Conservation (phyloP, 2,888 invertebrate species). For the Watsonalla binaria region DNA sequence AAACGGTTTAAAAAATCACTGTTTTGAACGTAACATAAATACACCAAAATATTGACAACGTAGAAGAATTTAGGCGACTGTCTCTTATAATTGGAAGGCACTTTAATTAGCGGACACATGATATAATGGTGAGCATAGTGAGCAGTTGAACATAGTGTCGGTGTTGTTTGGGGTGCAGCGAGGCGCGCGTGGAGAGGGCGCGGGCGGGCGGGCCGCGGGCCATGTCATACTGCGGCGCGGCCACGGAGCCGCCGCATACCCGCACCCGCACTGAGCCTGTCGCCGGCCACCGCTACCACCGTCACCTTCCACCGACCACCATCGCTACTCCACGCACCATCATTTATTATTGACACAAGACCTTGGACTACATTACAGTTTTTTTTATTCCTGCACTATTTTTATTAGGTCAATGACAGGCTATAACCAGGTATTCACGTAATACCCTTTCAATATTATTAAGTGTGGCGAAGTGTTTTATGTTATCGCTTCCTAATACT, state of each 20-base stretch:
- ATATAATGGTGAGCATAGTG: constrained; percentile 24
- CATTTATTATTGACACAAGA: constrained; percentile 63
- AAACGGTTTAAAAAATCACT: neutral
- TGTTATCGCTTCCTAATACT: neutral
- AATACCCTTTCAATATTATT: neutral
- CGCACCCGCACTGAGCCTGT: constrained; percentile 34
- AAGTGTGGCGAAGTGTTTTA: neutral
- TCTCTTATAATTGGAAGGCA: constrained; percentile 49
- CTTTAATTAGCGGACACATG: constrained; percentile 35
- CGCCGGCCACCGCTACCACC: constrained; percentile 14
- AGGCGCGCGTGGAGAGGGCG: constrained; percentile 27
- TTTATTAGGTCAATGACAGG: constrained; percentile 52
- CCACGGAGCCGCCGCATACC: constrained; percentile 28
- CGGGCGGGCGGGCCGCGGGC: constrained; percentile 58
- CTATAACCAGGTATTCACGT: constrained; percentile 9
- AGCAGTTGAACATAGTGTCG: constrained; percentile 36
- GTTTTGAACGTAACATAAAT: neutral
- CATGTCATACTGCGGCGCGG: constrained; percentile 70
- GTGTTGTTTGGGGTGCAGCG: constrained; percentile 31
- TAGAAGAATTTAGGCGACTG: constrained; percentile 17
- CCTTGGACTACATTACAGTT: constrained; percentile 67
- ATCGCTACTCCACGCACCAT: constrained; percentile 52
- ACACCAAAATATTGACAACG: constrained; percentile 17
- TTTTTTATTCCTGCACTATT: constrained; percentile 38
- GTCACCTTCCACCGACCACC: constrained; percentile 14